Evolutionary conservation across 2,888 invertebrate species (phyloP), one percentile per base, ranked within the genome.

Genomic region (Buathra laborator): DNA sequence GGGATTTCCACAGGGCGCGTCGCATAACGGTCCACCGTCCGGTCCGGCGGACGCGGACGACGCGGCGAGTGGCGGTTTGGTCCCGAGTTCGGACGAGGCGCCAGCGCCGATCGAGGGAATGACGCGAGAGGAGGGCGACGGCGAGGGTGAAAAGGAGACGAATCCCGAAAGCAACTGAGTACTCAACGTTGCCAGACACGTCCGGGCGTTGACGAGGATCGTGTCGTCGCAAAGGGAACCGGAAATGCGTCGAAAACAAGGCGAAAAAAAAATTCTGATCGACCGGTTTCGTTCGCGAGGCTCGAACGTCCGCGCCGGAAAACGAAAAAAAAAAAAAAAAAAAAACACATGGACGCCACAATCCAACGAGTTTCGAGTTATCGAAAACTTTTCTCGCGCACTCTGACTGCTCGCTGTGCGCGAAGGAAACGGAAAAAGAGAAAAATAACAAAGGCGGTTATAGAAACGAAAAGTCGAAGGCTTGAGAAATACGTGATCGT

Each of bases 51-150:
- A 86, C 48, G 87, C 90, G 1, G 91, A 89, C 37, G 86, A 88
- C 29, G 37, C 75, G 46, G 67, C 77, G 56, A 83, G 81, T n/a
- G 90, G 86, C 19, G 83, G 84, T 51, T 81, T 86, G 78, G 81
- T 85, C n/a, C 76, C 84, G 19, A 72, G 71, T n/a, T 80, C 85
- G 10, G 88, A 86, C 44, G 85, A 87, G 24, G 70, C 85, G 9
- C 83, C 88, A 16, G 92, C 92, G 10, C 92, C 92, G 9, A 94
- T 93, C 48, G 94, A 95, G 87, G 95, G 95, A 81, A 95, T 95
- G 95, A 95, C 95, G 53, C 93, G 95, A 59, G 95, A 95, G 87
- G 95, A 95, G 84, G 95, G 95, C 5, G 95, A 95, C 80, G 95
- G 95, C 14, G 94, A 94, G 86, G 93, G 93, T 64, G 92, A 93